Evolutionary conservation across 1,140 invertebrate species (phyloP), one percentile per base, ranked within the genome.

Genomic region (Drosophila grimshawi): DNA sequence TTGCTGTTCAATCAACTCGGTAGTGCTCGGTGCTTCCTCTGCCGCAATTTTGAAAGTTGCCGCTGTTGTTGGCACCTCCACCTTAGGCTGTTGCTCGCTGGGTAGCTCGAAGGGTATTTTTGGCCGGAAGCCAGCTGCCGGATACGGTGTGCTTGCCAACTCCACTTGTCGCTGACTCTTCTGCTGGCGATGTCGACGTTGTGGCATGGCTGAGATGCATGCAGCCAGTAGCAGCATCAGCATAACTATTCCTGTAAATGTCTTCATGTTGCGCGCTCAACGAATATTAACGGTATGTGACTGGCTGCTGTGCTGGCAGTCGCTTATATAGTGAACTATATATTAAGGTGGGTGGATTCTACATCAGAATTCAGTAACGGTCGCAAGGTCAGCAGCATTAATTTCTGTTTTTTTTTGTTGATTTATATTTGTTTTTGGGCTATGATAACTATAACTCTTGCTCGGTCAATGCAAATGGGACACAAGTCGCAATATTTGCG

Each of bases 341-440:
- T 48, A 6, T 35, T 7, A 48, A n/a, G 33, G 4, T 19, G 11
- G 33, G 11, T 45, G 71, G 52, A 75, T 88, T 88, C 83, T 88
- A 65, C 76, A 86, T 86, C 82, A 86, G 82, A 88, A 88, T 89
- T 89, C 85, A 89, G 80, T 85, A 89, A 89, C 60, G 78, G 85
- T 89, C 80, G 85, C 85, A 89, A 89, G 85, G 85, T 76, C 81
- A 41, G 10, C 49, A 27, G 30, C 51, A 19, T 19, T 19, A 19
- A 19, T 19, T 19, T 19, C 19, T 19, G 19, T 19, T 19, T 19
- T 19, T 19, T 19, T 19, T 19, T 64, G 11, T 70, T 81, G n/a
- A n/a, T 19, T 19, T 19, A 1, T 19, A 19, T 19, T 19, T 19
- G 57, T 77, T 51, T 64, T 71, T 74, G 55, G 65, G 57, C 65